These are phyloP conservation scores for Habroteleia sp. DNA, from an alignment of 2,888 invertebrate genomes.

Conservation along the genomic window DNA sequence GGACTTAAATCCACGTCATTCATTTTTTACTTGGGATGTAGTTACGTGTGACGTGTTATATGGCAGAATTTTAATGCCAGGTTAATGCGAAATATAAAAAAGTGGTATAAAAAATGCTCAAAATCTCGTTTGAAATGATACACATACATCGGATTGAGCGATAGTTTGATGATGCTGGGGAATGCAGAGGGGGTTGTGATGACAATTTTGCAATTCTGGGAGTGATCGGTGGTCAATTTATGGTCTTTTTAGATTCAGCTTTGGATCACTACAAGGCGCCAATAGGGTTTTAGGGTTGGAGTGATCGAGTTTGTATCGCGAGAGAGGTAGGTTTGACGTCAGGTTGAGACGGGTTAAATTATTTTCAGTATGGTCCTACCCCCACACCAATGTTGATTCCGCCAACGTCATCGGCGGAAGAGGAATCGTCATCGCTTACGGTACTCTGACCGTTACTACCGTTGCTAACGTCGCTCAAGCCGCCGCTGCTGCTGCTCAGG, in stretches of 20 bases:
- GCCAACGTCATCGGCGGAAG: slow-evolving; percentile 52
- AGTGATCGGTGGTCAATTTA: background rate
- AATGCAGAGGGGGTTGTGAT: background rate
- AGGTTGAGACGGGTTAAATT: slow-evolving; percentile 24
- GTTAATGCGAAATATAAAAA: no score
- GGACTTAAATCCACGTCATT: no score
- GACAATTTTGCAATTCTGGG: background rate
- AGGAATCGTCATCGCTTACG: slow-evolving; percentile 54
- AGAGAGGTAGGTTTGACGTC: slow-evolving; percentile 48
- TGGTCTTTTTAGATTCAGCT: no score
- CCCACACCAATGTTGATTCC: slow-evolving; percentile 74
- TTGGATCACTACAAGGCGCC: no score
- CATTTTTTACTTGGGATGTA: no score
- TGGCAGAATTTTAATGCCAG: no score
- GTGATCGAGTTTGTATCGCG: slow-evolving; percentile 4
- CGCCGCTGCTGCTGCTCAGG: slow-evolving; percentile 63
- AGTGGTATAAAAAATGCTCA: no score
- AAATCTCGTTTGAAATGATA: no score
- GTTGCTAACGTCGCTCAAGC: slow-evolving; percentile 63
- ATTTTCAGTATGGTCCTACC: slow-evolving; percentile 71
- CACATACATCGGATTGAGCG: slow-evolving; percentile 10
- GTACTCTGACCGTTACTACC: slow-evolving; percentile 66
- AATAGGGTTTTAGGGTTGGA: background rate
- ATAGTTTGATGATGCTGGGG: slow-evolving; percentile 1
- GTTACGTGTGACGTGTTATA: no score